Evolutionary conservation across 2,888 invertebrate genomes (phyloP).

Genomic region (Operophtera brumata): DNA sequence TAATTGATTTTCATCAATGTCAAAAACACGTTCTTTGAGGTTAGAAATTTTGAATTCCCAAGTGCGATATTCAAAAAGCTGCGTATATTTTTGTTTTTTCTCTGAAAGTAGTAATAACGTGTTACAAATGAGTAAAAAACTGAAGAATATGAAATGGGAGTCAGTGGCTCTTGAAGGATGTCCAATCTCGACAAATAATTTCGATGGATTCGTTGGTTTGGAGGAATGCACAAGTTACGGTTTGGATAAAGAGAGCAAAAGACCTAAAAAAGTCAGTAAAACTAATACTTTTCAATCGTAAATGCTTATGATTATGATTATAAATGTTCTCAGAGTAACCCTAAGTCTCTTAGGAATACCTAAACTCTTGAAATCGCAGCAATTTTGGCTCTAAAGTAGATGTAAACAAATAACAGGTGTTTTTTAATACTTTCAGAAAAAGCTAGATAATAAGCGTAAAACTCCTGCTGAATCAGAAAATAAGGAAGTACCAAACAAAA

Average conservation of each 20-base stretch:
- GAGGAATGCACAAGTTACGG: slow-evolving; percentile 89
- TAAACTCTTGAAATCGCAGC: neutral
- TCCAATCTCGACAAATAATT: slow-evolving; percentile 59
- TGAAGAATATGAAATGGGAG: slow-evolving; percentile 80
- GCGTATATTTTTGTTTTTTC: neutral
- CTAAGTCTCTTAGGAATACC: neutral
- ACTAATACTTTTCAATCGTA: neutral
- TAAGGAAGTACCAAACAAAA: slow-evolving; percentile 40
- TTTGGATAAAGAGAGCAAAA: slow-evolving; percentile 67
- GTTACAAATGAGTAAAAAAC: slow-evolving; percentile 61
- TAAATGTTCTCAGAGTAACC: neutral
- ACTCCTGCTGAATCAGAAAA: slow-evolving; percentile 37
- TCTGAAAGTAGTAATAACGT: neutral
- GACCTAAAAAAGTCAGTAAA: slow-evolving; percentile 56
- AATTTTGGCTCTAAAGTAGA: neutral
- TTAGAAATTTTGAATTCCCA: neutral
- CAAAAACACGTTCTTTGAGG: neutral
- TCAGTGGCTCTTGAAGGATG: slow-evolving; percentile 83
- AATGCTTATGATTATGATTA: neutral
- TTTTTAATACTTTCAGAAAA: slow-evolving; percentile 41
- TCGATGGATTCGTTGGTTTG: slow-evolving; percentile 87
- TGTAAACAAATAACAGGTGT: slow-evolving; percentile 10
- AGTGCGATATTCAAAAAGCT: neutral
- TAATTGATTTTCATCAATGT: too few species aligned
- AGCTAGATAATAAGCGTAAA: slow-evolving; percentile 38